These are phyloP conservation scores for Ambastaia sidthimunki DNA, from an alignment of 2,797 vertebrate genomes.

Conservation along the genomic window DNA sequence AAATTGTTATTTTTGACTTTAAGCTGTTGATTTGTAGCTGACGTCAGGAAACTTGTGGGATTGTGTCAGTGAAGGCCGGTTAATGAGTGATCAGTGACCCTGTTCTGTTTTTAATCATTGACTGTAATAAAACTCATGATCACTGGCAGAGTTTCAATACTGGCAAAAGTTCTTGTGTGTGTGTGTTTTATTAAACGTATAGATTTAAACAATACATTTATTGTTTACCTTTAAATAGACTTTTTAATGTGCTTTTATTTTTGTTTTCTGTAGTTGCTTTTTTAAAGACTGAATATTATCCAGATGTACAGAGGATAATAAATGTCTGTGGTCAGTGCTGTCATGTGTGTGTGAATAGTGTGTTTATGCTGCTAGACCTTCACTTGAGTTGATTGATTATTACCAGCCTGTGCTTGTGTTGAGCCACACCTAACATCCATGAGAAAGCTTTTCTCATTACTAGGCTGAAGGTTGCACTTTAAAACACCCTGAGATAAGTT, in stretches of 20 bases:
- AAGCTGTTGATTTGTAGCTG: background rate
- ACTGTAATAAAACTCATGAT: background rate
- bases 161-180: background rate
- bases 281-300: background rate
- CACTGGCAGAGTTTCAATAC: background rate
- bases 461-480: background rate
- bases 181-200: too few species aligned
- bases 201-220: too few species aligned
- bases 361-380: slow-evolving; percentile 20
- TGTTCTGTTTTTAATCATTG: slow-evolving; percentile 44
- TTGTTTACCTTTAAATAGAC: too few species aligned
- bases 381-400: background rate
- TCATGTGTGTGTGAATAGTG: background rate
- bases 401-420: background rate
- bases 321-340: background rate
- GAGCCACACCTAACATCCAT: background rate
- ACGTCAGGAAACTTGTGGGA: background rate
- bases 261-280: background rate
- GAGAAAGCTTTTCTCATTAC: background rate
- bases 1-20: background rate
- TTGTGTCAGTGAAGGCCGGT: background rate
- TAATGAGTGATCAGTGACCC: slow-evolving; percentile 19
- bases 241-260: background rate
- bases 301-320: too few species aligned
- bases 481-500: background rate